Evolutionary conservation across 1,140 invertebrate species (phyloP).

Genomic region (Stegodyphus dumicola): DNA sequence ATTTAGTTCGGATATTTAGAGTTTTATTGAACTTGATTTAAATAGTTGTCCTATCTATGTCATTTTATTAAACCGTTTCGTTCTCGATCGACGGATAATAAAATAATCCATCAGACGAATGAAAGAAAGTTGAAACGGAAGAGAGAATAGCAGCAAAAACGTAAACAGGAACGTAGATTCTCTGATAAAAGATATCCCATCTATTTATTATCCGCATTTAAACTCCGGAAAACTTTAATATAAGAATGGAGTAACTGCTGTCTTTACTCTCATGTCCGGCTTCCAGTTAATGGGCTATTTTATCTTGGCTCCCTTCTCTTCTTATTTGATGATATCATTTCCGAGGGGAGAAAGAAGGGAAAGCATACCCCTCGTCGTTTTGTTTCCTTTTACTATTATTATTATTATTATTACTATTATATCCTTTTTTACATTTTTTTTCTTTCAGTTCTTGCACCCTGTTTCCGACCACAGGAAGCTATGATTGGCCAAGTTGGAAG

Average conservation of each 20-base stretch:
- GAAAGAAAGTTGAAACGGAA: too few species aligned
- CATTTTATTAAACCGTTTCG: too few species aligned
- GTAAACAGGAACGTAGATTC: too few species aligned
- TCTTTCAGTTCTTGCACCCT: background rate
- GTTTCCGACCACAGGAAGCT: constrained; percentile 35
- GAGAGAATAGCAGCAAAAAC: too few species aligned
- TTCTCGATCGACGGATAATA: too few species aligned
- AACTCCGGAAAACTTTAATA: constrained; percentile 47
- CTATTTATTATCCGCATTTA: constrained; percentile 17
- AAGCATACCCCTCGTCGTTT: background rate
- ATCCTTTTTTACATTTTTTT: constrained; percentile 1
- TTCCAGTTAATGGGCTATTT: constrained; percentile 31
- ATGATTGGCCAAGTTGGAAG: constrained; percentile 38
- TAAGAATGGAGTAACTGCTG: constrained; percentile 25
- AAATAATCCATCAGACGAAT: too few species aligned
- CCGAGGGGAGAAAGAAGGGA: background rate
- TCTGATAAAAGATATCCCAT: too few species aligned
- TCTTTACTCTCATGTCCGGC: constrained; percentile 25
- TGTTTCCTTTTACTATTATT: background rate
- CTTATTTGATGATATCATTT: constrained; percentile 40
- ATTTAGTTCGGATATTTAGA: too few species aligned
- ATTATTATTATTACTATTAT: constrained; percentile 5
- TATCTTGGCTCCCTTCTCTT: background rate
- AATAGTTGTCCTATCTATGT: too few species aligned
- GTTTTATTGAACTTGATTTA: too few species aligned